Evolutionary conservation across 2,797 vertebrate species (phyloP).

Genomic region (Podarcis lilfordi): DNA sequence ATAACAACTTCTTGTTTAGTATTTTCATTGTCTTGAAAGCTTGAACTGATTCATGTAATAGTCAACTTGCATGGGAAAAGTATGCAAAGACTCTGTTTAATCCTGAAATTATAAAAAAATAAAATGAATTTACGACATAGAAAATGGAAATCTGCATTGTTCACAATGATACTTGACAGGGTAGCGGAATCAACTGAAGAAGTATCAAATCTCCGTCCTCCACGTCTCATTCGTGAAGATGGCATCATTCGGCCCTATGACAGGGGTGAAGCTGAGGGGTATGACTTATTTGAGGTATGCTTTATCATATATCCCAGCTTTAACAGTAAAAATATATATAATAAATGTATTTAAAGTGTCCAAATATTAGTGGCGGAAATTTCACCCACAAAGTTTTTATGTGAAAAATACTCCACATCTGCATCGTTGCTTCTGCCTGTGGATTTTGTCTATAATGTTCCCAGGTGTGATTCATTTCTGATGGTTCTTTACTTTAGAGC

Average conservation of each 20-base stretch:
- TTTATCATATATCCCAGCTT: background rate
- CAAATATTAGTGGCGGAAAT: background rate
- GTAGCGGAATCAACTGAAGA: conserved; percentile 93
- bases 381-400: background rate
- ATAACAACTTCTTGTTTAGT: background rate
- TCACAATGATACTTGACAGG: conserved; percentile 67
- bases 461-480: background rate
- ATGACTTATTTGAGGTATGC: conserved; percentile 93
- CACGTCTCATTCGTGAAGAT: conserved; percentile 90
- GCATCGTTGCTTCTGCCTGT: background rate
- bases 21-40: background rate
- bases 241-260: conserved; percentile 93
- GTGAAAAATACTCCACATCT: no score
- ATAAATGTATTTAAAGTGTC: background rate
- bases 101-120: background rate
- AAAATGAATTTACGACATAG: background rate
- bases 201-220: conserved; percentile 89
- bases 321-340: background rate
- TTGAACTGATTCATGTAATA: background rate
- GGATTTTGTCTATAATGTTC: no score
- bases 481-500: background rate
- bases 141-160: background rate
- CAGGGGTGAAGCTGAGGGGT: conserved; percentile 87
- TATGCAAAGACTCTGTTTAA: no score
- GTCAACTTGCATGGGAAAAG: no score